Conservation (phyloP, 2,888 invertebrate genomes). For the Spisula solida region DNA sequence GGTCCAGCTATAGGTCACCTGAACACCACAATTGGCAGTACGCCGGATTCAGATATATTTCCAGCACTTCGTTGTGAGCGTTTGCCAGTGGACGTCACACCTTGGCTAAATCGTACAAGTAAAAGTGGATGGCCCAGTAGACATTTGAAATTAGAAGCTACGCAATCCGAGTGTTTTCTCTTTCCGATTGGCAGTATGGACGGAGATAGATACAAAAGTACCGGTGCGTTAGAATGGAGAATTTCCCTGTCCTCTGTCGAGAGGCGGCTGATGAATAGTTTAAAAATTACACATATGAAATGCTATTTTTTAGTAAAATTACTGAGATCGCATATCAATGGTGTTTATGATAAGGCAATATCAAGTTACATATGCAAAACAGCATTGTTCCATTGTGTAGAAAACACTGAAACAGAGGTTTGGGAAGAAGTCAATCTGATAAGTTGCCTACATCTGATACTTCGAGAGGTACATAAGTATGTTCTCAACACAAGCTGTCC, state of each 20-base stretch:
- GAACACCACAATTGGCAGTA: too few species aligned
- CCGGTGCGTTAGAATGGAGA: background rate
- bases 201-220: too few species aligned
- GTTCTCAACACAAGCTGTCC: constrained; percentile 32
- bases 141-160: background rate
- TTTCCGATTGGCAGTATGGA: background rate
- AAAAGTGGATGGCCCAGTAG: background rate
- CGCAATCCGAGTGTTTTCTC: background rate
- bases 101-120: background rate
- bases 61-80: background rate
- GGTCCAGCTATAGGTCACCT: background rate
- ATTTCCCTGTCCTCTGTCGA: background rate
- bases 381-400: constrained; percentile 35
- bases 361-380: constrained; percentile 52
- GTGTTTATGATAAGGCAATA: background rate
- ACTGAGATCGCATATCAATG: constrained; percentile 19
- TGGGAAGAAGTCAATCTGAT: constrained; percentile 36
- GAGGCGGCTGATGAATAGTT: constrained; percentile 15
- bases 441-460: background rate
- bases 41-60: background rate
- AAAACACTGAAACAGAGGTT: background rate
- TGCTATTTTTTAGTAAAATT: constrained; percentile 37
- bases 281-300: constrained; percentile 31
- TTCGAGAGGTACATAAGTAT: background rate
- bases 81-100: background rate